phyloP scores from a whole-genome alignment of 2,888 invertebrate species.

The Ptychoptera albimana region DNA sequence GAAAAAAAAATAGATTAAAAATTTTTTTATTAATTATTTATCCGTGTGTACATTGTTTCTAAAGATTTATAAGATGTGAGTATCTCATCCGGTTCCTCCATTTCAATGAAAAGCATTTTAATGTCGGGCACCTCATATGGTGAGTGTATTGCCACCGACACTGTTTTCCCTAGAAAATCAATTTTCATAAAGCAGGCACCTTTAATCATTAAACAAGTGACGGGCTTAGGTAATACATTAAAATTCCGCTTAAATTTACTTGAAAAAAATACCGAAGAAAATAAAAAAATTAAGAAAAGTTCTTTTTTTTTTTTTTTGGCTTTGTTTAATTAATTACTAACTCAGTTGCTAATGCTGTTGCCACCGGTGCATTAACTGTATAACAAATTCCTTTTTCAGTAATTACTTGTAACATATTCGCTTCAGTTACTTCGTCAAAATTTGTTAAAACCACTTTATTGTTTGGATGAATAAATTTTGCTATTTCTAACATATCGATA shows the following conservation, averaged over 20 bases:
- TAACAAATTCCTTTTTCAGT: slow-evolving; percentile 51
- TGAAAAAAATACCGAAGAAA: too few relatives aligned
- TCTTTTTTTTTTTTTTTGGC: too few relatives aligned
- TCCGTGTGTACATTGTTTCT: slow-evolving; percentile 24
- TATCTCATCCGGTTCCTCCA: slow-evolving; percentile 25
- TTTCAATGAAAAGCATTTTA: slow-evolving; percentile 12
- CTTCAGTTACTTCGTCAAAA: slow-evolving; percentile 15
- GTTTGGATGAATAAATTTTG: slow-evolving; percentile 17
- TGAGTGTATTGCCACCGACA: slow-evolving; percentile 25
- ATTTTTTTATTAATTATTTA: not conserved
- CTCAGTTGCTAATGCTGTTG: slow-evolving; percentile 12
- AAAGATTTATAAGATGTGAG: slow-evolving; percentile 23
- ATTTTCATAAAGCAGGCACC: not conserved
- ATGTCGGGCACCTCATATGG: slow-evolving; percentile 21
- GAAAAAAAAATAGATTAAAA: not conserved
- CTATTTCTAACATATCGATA: slow-evolving; percentile 28
- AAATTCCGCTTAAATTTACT: too few relatives aligned
- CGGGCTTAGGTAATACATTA: not conserved
- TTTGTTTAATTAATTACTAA: not conserved
- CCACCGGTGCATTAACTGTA: slow-evolving; percentile 39
- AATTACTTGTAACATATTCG: slow-evolving; percentile 31
- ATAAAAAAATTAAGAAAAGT: too few relatives aligned
- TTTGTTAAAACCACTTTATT: slow-evolving; percentile 21
- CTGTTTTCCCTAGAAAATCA: not conserved
- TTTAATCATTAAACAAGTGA: not conserved